Evolutionary conservation across 1,140 invertebrate species (phyloP).

Genomic region (Euborellia annulipes): DNA sequence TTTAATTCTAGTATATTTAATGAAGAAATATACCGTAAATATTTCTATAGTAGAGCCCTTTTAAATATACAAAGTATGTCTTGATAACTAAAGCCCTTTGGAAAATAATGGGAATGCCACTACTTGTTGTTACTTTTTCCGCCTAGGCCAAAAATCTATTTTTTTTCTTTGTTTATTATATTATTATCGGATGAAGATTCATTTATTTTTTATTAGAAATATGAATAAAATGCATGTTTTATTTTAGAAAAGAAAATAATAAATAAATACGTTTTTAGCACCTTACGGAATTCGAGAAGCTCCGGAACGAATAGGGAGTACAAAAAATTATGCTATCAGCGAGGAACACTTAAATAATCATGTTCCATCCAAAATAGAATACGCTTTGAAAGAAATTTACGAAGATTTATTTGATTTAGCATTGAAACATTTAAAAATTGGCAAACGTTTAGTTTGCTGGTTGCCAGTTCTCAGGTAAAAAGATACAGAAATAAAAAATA

Average conservation of each 20-base stretch:
- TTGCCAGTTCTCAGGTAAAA: conserved; percentile 64
- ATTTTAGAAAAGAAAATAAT: background rate
- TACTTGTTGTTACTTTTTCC: no score
- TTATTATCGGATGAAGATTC: background rate
- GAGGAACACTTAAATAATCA: conserved; percentile 49
- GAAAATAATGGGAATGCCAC: no score
- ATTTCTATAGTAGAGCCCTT: no score
- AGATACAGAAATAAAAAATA: background rate
- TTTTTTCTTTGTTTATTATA: background rate
- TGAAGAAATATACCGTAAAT: no score
- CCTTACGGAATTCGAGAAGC: conserved; percentile 91
- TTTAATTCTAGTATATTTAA: conserved; percentile 3
- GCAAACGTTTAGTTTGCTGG: conserved; percentile 79
- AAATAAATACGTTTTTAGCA: conserved; percentile 38
- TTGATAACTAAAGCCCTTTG: no score
- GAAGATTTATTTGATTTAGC: conserved; percentile 71
- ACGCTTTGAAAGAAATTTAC: conserved; percentile 64
- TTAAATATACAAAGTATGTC: no score
- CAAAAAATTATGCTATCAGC: conserved; percentile 35
- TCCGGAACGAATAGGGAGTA: conserved; percentile 64
- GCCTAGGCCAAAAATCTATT: no score
- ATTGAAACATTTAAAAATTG: conserved; percentile 52
- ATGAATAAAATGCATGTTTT: conserved; percentile 7
- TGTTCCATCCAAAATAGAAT: conserved; percentile 76
- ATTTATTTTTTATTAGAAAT: no score